Evolutionary conservation across 2,113 vertebrate genomes (phyloP).

Genomic region (Bambusicola thoracicus): DNA sequence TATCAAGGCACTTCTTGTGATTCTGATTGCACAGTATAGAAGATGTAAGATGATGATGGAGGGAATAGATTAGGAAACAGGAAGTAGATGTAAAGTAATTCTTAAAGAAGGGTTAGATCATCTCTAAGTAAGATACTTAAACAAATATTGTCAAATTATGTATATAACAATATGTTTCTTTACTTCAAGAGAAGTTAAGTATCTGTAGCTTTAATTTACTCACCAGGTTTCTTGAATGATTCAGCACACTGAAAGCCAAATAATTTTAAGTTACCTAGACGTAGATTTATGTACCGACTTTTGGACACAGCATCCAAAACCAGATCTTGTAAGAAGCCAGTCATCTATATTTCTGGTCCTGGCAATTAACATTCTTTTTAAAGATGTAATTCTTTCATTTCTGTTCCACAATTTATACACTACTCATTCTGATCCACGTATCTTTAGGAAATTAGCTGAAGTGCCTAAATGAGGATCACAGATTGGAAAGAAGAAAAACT

Average conservation of each 20-base stretch:
- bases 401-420: not conserved
- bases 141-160: not conserved
- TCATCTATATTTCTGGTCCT: constrained; percentile 21
- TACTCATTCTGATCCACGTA: not conserved
- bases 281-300: constrained; percentile 5
- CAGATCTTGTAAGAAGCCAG: not conserved
- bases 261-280: constrained; percentile 17
- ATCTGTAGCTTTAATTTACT: constrained; percentile 35
- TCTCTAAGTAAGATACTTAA: not conserved
- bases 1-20: not conserved
- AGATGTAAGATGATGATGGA: not conserved
- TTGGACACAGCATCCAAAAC: not conserved
- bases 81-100: not conserved
- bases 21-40: not conserved
- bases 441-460: constrained; percentile 10
- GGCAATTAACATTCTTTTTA: constrained; percentile 16
- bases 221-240: constrained; percentile 58
- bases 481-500: not conserved
- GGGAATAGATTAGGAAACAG: not conserved
- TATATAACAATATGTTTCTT: not conserved
- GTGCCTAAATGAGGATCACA: not conserved
- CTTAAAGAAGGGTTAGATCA: not conserved
- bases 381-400: not conserved
- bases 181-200: not conserved
- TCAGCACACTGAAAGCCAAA: constrained; percentile 52